Percentiles rank a stretch among this genome's conserved stretches.
Conservation (phyloP, 2,888 invertebrate genomes). For the Craniophora ligustri region DNA sequence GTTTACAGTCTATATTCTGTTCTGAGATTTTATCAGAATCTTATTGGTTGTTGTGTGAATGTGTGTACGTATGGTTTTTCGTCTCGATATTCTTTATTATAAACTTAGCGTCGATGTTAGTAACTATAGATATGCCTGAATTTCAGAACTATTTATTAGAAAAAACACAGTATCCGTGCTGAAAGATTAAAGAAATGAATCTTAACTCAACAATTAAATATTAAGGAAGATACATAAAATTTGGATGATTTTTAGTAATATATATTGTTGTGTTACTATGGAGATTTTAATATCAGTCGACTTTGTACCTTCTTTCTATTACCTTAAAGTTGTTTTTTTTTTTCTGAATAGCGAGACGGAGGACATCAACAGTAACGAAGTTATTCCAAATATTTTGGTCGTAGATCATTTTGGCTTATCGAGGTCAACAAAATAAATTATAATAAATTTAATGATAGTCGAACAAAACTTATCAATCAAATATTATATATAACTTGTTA, state of each 20-base stretch:
- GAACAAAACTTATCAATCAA: background rate
- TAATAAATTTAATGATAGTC: constrained; percentile 16
- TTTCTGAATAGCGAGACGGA: constrained; percentile 29
- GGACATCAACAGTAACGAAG: constrained; percentile 19
- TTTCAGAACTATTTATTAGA: no score
- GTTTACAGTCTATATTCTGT: constrained; percentile 22
- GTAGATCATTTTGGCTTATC: constrained; percentile 32
- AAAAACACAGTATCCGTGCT: no score
- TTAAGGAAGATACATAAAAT: no score
- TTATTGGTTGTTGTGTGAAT: constrained; percentile 1
- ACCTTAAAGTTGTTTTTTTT: no score
- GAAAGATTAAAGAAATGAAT: no score
- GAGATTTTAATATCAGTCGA: no score
- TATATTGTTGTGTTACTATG: no score
- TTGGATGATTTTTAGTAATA: no score
- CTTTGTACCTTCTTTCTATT: no score
- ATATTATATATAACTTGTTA: constrained; percentile 7
- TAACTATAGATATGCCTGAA: constrained; percentile 20
- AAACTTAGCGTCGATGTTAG: constrained; percentile 37
- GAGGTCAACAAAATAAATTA: constrained; percentile 10
- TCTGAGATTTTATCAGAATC: constrained; percentile 21
- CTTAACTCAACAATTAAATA: no score
- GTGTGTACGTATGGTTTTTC: constrained; percentile 13
- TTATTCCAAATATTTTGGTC: constrained; percentile 47
- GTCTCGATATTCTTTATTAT: constrained; percentile 32